Conservation (phyloP, 2,797 vertebrate species). For the Xenopus petersii region DNA sequence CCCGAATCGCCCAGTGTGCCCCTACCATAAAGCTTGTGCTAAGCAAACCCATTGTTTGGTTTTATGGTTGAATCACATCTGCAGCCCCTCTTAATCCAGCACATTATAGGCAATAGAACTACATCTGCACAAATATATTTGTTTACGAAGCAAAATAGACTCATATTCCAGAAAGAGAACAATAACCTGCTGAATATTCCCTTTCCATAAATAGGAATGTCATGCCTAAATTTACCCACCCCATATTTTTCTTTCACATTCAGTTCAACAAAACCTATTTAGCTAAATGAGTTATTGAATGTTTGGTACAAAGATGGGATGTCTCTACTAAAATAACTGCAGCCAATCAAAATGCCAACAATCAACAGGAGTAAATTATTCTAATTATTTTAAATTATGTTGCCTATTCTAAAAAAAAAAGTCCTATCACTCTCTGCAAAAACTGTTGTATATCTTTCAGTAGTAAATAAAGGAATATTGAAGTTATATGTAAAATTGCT, state of each 20-base stretch:
- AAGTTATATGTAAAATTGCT: no score
- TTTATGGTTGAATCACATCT: constrained; percentile 16
- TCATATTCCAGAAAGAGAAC: constrained; percentile 23
- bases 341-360: neutral
- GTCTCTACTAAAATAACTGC: neutral
- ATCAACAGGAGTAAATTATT: neutral
- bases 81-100: constrained; percentile 1
- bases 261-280: constrained; percentile 1
- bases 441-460: no score
- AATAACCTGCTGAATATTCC: constrained; percentile 28
- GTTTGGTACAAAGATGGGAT: neutral
- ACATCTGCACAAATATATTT: constrained; percentile 25
- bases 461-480: no score
- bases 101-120: constrained; percentile 24
- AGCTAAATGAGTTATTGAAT: constrained; percentile 3
- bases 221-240: neutral
- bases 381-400: no score
- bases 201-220: neutral
- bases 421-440: no score
- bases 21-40: neutral
- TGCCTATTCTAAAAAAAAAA: no score
- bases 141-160: constrained; percentile 21
- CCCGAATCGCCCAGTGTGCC: no score
- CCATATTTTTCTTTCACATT: constrained; percentile 12
- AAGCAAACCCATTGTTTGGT: constrained; percentile 15